Percentiles rank a stretch among this genome's conserved stretches.
phyloP scores from a whole-genome alignment of 2,797 vertebrate genomes.

The Danio aesculapii region DNA sequence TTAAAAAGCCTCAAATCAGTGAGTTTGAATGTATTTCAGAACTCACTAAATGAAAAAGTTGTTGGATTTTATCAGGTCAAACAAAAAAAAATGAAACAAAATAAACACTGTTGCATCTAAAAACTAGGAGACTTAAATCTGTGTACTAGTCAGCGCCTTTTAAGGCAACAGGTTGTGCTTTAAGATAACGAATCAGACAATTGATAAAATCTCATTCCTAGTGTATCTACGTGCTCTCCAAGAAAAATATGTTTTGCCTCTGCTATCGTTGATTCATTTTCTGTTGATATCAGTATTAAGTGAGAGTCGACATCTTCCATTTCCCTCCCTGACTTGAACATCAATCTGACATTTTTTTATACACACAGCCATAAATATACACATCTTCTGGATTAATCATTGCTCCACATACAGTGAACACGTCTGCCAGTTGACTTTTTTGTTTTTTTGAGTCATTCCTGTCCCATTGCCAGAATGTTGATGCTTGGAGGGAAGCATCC shows the following conservation, averaged over 20 bases:
- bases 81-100: neutral
- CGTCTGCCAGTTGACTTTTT: conserved; percentile 13
- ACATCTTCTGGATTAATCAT: conserved; percentile 7
- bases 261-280: neutral
- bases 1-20: neutral
- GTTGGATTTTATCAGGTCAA: neutral
- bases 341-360: neutral
- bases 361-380: conserved; percentile 12
- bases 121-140: neutral
- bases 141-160: neutral
- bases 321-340: conserved; percentile 9
- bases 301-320: conserved; percentile 3
- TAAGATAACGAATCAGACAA: neutral
- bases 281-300: conserved; percentile 1
- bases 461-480: conserved; percentile 26
- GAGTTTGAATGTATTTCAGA: neutral
- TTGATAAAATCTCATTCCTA: neutral
- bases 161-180: neutral
- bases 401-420: conserved; percentile 15
- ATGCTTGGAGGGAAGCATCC: conserved; percentile 10
- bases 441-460: conserved; percentile 38
- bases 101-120: neutral
- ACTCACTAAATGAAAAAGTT: neutral
- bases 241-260: neutral
- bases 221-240: neutral